Conservation (phyloP, 2,113 vertebrate species). For the Crotalus helleri region DNA sequence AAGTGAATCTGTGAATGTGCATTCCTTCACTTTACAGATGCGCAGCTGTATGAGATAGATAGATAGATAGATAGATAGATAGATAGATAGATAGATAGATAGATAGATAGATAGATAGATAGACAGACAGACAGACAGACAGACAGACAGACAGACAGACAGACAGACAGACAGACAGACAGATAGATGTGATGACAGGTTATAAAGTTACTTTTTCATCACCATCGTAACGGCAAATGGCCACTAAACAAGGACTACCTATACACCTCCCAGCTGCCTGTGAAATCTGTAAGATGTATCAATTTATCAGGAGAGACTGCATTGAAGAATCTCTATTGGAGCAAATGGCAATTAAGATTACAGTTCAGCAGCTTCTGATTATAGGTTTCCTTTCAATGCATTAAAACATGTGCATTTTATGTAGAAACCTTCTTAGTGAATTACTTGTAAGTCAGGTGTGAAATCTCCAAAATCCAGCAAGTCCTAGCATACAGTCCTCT, state of each 20-base stretch:
- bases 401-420: background rate
- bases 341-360: background rate
- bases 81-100: background rate
- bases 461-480: background rate
- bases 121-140: background rate
- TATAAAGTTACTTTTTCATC: background rate
- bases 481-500: background rate
- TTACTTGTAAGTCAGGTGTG: background rate
- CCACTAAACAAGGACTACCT: background rate
- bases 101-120: background rate
- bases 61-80: background rate
- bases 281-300: background rate
- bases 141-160: background rate
- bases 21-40: background rate
- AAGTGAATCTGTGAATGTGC: background rate
- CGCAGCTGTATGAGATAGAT: background rate
- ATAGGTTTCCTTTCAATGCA: background rate
- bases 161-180: background rate
- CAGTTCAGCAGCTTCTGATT: background rate
- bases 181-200: background rate
- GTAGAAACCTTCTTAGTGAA: background rate
- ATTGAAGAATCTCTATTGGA: background rate
- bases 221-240: background rate
- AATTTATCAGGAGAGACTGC: background rate
- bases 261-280: background rate